Conservation (phyloP, 2,888 invertebrate genomes). For the Poecilus cupreus region DNA sequence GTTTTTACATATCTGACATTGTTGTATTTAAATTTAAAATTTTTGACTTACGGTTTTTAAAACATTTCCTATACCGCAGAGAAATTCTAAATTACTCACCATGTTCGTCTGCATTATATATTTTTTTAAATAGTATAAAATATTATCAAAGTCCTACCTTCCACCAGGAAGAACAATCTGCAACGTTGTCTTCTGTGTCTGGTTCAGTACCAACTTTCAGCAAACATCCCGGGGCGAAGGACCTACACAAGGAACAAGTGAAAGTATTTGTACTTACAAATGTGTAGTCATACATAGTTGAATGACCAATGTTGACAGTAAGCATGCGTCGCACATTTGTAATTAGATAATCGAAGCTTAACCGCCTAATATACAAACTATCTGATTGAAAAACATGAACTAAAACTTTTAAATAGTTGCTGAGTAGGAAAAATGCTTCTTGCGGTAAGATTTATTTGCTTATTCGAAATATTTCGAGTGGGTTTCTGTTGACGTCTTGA, state of each 20-base stretch:
- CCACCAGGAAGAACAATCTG: neutral
- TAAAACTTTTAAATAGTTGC: neutral
- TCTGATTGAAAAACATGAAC: neutral
- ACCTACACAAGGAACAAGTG: conserved; percentile 19
- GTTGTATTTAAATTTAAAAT: too few species aligned
- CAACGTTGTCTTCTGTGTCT: neutral
- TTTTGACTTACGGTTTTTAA: too few species aligned
- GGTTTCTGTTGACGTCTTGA: conserved; percentile 29
- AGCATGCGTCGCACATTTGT: neutral
- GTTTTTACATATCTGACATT: too few species aligned
- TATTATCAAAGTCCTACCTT: conserved; percentile 7
- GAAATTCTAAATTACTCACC: too few species aligned
- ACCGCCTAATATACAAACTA: conserved; percentile 8
- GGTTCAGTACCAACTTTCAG: neutral
- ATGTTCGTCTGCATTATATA: too few species aligned
- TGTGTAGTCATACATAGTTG: conserved; percentile 22
- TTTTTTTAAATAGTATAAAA: too few species aligned
- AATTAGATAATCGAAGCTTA: conserved; percentile 9
- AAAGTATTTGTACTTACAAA: conserved; percentile 17
- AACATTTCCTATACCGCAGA: too few species aligned
- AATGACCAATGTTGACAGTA: conserved; percentile 22
- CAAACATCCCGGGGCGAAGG: conserved; percentile 14
- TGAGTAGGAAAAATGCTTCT: neutral
- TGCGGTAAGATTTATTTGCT: neutral
- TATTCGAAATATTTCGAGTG: conserved; percentile 34